phyloP scores from a whole-genome alignment of 2,888 invertebrate species.

The Cistogaster globosa region DNA sequence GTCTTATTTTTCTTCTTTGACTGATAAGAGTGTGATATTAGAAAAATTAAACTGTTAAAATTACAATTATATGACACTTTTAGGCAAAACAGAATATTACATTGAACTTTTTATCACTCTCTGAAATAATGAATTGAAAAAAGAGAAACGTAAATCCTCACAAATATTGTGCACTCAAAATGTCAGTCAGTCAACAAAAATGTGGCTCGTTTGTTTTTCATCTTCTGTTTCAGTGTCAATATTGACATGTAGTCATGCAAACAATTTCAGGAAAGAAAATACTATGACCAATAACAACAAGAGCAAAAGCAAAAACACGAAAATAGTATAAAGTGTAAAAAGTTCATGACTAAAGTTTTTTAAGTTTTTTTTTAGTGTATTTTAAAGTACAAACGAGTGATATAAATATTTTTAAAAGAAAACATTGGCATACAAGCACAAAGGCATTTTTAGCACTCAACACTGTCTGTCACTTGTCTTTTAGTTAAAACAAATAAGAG shows the following conservation, averaged over 20 bases:
- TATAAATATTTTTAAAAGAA: conserved; percentile 66
- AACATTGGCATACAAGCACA: conserved; percentile 70
- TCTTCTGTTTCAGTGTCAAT: conserved; percentile 71
- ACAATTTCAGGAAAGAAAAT: conserved; percentile 70
- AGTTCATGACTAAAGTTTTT: conserved; percentile 68
- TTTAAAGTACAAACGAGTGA: conserved; percentile 48
- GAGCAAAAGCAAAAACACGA: conserved; percentile 18
- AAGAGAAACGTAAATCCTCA: conserved; percentile 15
- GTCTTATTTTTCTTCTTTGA: no score
- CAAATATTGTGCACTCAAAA: conserved; percentile 69
- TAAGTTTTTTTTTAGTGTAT: conserved; percentile 50
- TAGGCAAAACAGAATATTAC: neutral
- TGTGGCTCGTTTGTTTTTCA: conserved; percentile 71
- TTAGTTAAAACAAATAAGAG: conserved; percentile 15
- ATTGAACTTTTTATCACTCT: conserved; percentile 2
- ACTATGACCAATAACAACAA: conserved; percentile 29
- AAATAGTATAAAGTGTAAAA: conserved; percentile 63
- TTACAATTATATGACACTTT: no score
- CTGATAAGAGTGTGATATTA: no score
- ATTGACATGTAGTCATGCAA: conserved; percentile 71
- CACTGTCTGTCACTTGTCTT: conserved; percentile 71
- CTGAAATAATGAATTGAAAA: neutral
- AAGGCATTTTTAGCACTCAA: conserved; percentile 72
- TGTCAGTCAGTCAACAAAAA: conserved; percentile 70
- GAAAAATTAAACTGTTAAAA: no score